Conservation (phyloP, 2,797 vertebrate species). For the Parauchenoglanis ngamensis region DNA sequence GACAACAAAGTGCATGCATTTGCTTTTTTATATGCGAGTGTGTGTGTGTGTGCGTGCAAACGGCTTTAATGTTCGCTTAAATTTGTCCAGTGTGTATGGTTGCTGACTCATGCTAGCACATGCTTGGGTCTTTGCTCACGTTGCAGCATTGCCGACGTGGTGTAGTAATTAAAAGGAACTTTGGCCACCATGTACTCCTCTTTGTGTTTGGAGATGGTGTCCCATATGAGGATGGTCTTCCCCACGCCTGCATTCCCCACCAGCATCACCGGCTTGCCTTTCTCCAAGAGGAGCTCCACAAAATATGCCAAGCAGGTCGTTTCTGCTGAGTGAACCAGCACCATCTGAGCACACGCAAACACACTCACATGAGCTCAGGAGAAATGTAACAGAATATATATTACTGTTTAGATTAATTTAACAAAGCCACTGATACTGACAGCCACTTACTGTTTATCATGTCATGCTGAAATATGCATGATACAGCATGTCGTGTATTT, state of each 20-base stretch:
- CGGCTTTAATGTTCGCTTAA: neutral
- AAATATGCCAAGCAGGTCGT: slow-evolving; percentile 74
- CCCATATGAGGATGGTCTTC: slow-evolving; percentile 75
- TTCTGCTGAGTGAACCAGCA: slow-evolving; percentile 73
- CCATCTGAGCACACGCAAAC: slow-evolving; percentile 63
- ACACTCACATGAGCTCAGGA: neutral
- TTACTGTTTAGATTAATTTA: neutral
- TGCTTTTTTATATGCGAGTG: neutral
- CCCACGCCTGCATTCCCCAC: slow-evolving; percentile 77
- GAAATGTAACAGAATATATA: neutral
- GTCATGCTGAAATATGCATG: neutral
- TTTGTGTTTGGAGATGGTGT: slow-evolving; percentile 69
- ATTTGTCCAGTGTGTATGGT: neutral
- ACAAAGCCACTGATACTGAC: neutral
- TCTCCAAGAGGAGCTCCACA: slow-evolving; percentile 75
- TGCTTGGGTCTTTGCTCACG: slow-evolving; percentile 48
- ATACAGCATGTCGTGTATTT: no score
- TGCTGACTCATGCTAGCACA: neutral
- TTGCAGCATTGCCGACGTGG: slow-evolving; percentile 73
- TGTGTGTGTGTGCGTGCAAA: neutral
- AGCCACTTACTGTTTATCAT: neutral
- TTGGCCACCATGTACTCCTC: slow-evolving; percentile 73
- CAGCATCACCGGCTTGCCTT: slow-evolving; percentile 70
- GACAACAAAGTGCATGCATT: neutral
- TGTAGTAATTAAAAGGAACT: slow-evolving; percentile 76